Percentiles rank a stretch among this genome's conserved stretches.
phyloP scores from a whole-genome alignment of 64 coral and sea anemone genomes.

The Montipora foliosa region DNA sequence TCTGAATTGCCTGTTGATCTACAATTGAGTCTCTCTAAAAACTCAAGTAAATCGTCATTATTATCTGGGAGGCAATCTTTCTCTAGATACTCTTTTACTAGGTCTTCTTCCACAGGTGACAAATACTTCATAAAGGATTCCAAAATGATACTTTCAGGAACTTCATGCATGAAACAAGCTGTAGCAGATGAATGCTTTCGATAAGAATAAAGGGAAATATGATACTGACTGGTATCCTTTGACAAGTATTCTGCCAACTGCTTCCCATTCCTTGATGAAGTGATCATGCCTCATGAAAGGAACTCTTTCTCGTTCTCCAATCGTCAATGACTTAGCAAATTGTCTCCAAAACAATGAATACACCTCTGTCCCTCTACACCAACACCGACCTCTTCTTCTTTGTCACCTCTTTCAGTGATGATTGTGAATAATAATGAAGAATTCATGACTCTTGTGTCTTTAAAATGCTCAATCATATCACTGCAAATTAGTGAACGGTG shows the following conservation, averaged over 20 bases:
- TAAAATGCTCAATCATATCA: conserved; percentile 51
- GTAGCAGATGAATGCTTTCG: conserved; percentile 68
- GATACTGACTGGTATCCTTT: conserved; percentile 65
- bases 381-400: conserved; percentile 63
- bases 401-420: conserved; percentile 58
- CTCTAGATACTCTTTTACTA: conserved; percentile 27
- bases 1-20: conserved; percentile 29
- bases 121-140: conserved; percentile 62
- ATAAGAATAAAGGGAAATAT: conserved; percentile 82
- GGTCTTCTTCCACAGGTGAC: conserved; percentile 71
- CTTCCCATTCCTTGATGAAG: conserved; percentile 43
- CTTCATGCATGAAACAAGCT: conserved; percentile 62
- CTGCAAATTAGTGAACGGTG: conserved; percentile 37
- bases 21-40: conserved; percentile 70
- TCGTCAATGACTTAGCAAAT: conserved; percentile 65
- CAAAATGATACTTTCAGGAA: conserved; percentile 48
- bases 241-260: conserved; percentile 66
- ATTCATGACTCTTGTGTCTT: conserved; percentile 46
- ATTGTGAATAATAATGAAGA: conserved; percentile 49
- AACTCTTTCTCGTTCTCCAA: conserved; percentile 77
- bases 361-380: conserved; percentile 52
- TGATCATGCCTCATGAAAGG: conserved; percentile 85
- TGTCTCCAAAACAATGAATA: conserved; percentile 76
- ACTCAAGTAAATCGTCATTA: conserved; percentile 70
- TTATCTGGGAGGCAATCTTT: conserved; percentile 48